Conservation (phyloP, 2,113 vertebrate species). For the Cyprinodon brontotheroides region DNA sequence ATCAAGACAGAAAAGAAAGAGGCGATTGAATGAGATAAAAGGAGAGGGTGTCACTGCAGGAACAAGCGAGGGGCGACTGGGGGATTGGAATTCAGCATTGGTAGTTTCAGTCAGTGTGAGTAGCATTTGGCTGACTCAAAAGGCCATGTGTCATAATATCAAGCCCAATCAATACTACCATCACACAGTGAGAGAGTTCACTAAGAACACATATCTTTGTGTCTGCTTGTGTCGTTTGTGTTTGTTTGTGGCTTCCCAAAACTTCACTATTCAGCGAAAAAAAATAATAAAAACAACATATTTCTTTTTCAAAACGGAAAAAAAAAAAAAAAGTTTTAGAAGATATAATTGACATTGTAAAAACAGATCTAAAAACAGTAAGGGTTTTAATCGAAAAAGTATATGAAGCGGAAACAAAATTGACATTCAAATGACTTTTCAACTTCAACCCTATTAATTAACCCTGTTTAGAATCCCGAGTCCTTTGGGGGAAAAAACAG, state of each 20-base stretch:
- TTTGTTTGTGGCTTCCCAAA: constrained; percentile 7
- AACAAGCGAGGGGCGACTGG: constrained; percentile 48
- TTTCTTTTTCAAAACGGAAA: background rate
- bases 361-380: constrained; percentile 18
- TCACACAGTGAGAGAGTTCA: constrained; percentile 53
- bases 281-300: background rate
- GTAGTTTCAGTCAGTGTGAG: constrained; percentile 62
- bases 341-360: background rate
- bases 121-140: constrained; percentile 75
- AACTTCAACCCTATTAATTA: constrained; percentile 73
- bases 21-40: constrained; percentile 36
- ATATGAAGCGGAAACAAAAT: constrained; percentile 4
- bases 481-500: constrained; percentile 64
- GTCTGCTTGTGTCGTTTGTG: constrained; percentile 8
- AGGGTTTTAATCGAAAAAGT: constrained; percentile 6
- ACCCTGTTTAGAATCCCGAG: constrained; percentile 73
- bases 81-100: constrained; percentile 57
- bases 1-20: constrained; percentile 39
- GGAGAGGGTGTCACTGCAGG: constrained; percentile 34
- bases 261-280: background rate
- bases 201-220: constrained; percentile 5
- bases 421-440: constrained; percentile 58
- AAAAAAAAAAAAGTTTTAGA: background rate
- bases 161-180: constrained; percentile 70
- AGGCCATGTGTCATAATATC: constrained; percentile 77